Percentiles rank a stretch among this genome's conserved stretches.
These are phyloP conservation scores for Helicoverpa assulta DNA, from an alignment of 2,888 invertebrate genomes.

Conservation along the genomic window DNA sequence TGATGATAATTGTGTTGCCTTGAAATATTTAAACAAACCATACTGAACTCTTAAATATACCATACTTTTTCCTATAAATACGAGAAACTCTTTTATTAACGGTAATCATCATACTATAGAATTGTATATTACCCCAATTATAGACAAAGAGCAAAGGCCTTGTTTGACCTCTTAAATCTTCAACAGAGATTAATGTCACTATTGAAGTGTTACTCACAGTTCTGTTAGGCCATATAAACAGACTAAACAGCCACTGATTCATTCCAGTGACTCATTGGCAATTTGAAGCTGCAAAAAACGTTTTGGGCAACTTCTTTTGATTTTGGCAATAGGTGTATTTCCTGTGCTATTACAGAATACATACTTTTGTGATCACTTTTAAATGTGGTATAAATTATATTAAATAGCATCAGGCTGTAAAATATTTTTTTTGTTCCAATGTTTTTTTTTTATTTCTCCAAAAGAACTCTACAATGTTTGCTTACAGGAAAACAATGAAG, in stretches of 20 bases:
- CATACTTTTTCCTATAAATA: too few relatives aligned
- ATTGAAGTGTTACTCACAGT: slow-evolving; percentile 42
- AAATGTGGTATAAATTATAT: not conserved
- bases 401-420: too few relatives aligned
- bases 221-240: slow-evolving; percentile 36
- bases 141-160: not conserved
- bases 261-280: slow-evolving; percentile 47
- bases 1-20: too few relatives aligned
- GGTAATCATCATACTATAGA: not conserved
- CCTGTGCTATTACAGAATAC: not conserved
- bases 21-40: too few relatives aligned
- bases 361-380: not conserved
- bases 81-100: not conserved
- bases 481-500: too few relatives aligned
- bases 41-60: too few relatives aligned
- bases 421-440: too few relatives aligned
- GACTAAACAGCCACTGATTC: slow-evolving; percentile 25
- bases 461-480: too few relatives aligned
- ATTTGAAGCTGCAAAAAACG: slow-evolving; percentile 26
- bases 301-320: slow-evolving; percentile 21
- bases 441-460: too few relatives aligned
- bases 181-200: slow-evolving; percentile 20
- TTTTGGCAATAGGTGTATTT: slow-evolving; percentile 15
- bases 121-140: not conserved
- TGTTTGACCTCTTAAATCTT: slow-evolving; percentile 10